A percentile compares a stretch with the other conserved stretches of the same genome.
Conservation (phyloP, 2,888 invertebrate genomes). For the Mayetiola destructor region DNA sequence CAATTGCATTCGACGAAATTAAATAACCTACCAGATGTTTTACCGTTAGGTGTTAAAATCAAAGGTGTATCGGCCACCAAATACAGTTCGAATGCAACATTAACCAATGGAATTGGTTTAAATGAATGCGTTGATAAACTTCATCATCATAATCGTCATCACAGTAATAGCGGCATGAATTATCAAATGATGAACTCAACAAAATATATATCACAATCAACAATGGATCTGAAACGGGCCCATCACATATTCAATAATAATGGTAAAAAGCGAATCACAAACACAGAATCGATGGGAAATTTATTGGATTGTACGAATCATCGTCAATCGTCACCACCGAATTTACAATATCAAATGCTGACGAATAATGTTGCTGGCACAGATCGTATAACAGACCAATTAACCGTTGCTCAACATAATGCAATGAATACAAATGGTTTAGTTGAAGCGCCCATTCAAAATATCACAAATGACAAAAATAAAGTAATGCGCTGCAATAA, state of each 20-base stretch:
- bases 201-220: constrained; percentile 32
- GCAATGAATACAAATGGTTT: constrained; percentile 11
- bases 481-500: neutral
- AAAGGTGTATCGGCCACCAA: constrained; percentile 24
- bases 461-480: neutral
- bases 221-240: constrained; percentile 33
- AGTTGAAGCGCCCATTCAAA: neutral
- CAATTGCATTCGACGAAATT: constrained; percentile 22
- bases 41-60: constrained; percentile 41
- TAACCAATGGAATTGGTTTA: constrained; percentile 17
- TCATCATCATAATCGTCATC: constrained; percentile 19
- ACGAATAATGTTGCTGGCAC: neutral
- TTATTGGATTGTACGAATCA: neutral
- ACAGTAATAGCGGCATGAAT: neutral
- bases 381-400: neutral
- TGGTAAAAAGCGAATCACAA: neutral
- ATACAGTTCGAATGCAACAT: constrained; percentile 31
- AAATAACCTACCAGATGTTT: constrained; percentile 40
- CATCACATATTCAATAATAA: constrained; percentile 19
- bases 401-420: neutral
- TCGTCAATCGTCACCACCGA: constrained; percentile 2
- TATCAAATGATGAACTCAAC: constrained; percentile 17
- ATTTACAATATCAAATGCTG: constrained; percentile 1
- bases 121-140: constrained; percentile 30
- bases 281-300: neutral